phyloP scores from a whole-genome alignment of 2,888 invertebrate species.

The Epiblema foenella region DNA sequence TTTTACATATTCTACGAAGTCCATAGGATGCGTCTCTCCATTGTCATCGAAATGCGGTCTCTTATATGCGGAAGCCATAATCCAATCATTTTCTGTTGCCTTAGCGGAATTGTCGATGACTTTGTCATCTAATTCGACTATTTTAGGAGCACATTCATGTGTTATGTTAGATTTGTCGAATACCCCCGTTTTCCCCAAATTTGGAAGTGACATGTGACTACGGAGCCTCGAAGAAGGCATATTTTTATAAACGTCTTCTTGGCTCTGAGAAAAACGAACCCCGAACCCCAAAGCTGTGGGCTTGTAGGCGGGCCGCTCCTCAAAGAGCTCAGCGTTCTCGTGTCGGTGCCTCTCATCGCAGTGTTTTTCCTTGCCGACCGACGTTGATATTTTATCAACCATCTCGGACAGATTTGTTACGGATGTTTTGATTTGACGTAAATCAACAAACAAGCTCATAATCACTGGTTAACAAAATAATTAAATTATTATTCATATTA shows the following conservation, averaged over 20 bases:
- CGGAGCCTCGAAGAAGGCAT: constrained; percentile 78
- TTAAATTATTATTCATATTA: constrained; percentile 1
- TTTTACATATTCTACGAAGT: constrained; percentile 75
- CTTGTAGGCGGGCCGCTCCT: constrained; percentile 71
- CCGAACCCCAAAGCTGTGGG: constrained; percentile 77
- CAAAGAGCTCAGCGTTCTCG: constrained; percentile 60
- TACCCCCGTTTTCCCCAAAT: constrained; percentile 70
- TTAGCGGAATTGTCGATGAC: constrained; percentile 56
- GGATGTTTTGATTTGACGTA: constrained; percentile 79
- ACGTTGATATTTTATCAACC: constrained; percentile 78
- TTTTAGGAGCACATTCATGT: constrained; percentile 64
- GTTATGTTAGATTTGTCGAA: constrained; percentile 64
- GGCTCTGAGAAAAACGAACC: constrained; percentile 78
- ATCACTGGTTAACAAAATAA: constrained; percentile 46
- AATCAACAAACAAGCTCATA: constrained; percentile 82
- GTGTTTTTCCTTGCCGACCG: constrained; percentile 63
- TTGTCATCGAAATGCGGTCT: constrained; percentile 77
- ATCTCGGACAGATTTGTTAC: constrained; percentile 79
- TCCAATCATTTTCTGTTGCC: constrained; percentile 72
- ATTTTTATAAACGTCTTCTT: constrained; percentile 76
- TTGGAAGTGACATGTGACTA: constrained; percentile 80
- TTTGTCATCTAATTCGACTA: constrained; percentile 74
- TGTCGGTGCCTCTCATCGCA: constrained; percentile 56
- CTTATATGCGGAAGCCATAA: constrained; percentile 72
- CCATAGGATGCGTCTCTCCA: constrained; percentile 78